A percentile compares a stretch with the other conserved stretches of the same genome.
Conservation (phyloP, 2,797 vertebrate species). For the Oreochromis mossambicus region DNA sequence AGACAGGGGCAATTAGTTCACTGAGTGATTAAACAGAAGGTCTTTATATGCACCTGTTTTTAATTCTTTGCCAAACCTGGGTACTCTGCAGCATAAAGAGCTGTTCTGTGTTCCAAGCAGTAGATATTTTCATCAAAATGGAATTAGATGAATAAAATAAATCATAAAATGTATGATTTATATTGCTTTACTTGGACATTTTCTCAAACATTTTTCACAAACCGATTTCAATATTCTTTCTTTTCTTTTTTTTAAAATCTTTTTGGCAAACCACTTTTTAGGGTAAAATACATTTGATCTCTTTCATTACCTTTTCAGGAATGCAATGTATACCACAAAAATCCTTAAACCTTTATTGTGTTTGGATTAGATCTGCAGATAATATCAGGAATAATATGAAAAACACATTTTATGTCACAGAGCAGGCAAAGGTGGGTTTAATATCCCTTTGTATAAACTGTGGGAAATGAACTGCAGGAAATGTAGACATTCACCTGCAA, state of each 20-base stretch:
- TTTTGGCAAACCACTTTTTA: not conserved
- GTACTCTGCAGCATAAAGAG: not conserved
- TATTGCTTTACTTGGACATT: not conserved
- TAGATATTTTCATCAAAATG: constrained; percentile 18
- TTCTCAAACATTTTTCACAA: not conserved
- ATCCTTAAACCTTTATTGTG: not conserved
- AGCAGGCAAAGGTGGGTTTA: constrained; percentile 42
- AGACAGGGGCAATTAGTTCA: not conserved
- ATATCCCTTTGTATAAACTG: constrained; percentile 56
- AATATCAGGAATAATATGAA: constrained; percentile 34
- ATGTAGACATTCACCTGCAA: constrained; percentile 48
- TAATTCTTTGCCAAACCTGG: constrained; percentile 2
- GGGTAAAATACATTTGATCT: constrained; percentile 1
- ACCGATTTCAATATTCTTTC: not conserved
- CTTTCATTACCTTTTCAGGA: not conserved
- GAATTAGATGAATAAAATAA: not conserved
- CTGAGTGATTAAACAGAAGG: constrained; percentile 45
- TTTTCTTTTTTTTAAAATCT: not conserved
- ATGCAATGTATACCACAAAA: not conserved
- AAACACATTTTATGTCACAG: constrained; percentile 36
- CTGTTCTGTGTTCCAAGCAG: not conserved
- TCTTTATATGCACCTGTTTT: constrained; percentile 5
- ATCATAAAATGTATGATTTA: not conserved
- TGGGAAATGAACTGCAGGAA: constrained; percentile 48
- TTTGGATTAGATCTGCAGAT: constrained; percentile 38